Evolutionary conservation across 2,113 vertebrate genomes (phyloP).

Genomic region (Coptodon rendalli): DNA sequence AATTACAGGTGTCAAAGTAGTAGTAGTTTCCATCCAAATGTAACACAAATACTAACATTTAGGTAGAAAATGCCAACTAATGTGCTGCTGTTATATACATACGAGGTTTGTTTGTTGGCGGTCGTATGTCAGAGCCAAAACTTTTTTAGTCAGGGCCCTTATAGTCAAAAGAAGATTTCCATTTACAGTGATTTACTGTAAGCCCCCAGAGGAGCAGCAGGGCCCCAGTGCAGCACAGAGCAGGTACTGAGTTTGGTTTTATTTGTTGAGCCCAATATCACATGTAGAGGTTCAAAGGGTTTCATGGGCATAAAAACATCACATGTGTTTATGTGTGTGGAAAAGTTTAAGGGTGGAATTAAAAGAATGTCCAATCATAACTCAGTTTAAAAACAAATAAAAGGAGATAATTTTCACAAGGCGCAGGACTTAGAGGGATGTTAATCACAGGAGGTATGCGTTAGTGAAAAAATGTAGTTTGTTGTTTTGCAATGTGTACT

Average conservation of each 20-base stretch:
- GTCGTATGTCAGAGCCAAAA: not conserved
- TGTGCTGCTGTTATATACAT: not conserved
- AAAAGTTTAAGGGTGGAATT: not conserved
- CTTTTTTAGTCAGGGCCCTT: not conserved
- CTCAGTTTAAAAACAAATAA: not conserved
- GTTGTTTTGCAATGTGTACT: not conserved
- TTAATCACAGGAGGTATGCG: not conserved
- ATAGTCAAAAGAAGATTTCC: not conserved
- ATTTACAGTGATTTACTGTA: not conserved
- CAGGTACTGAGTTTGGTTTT: not conserved
- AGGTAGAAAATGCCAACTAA: not conserved
- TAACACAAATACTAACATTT: not conserved
- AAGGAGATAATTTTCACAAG: not conserved
- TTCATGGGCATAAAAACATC: not conserved
- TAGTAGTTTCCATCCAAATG: not conserved
- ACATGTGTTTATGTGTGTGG: not conserved
- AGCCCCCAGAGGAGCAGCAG: not conserved
- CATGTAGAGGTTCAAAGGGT: not conserved
- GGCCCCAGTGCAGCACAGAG: not conserved
- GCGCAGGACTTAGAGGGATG: not conserved
- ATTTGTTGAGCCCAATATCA: too few relatives aligned
- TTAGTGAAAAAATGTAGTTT: not conserved
- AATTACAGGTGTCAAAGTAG: not conserved
- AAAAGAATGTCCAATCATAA: not conserved
- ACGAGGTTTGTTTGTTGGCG: fast-evolving